Conservation (phyloP, 2,888 invertebrate species). For the Aphelenchoides bicaudatus region DNA sequence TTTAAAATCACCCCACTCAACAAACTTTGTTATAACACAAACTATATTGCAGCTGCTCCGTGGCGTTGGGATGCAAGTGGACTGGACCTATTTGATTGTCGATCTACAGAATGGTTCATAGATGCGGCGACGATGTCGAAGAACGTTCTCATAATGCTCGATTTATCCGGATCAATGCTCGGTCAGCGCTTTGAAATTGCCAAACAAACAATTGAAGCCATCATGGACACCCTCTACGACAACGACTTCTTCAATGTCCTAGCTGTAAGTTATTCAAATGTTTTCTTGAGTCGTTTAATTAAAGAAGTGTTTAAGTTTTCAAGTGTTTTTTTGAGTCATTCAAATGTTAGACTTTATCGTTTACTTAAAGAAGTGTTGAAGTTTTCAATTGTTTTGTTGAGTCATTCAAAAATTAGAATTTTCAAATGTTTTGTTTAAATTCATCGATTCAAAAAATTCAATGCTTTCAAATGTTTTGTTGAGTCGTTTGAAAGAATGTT, state of each 20-base stretch:
- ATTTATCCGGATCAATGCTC: constrained; percentile 93
- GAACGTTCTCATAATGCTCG: constrained; percentile 88
- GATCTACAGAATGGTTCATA: constrained; percentile 71
- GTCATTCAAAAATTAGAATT: too few relatives aligned
- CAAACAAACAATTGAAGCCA: constrained; percentile 78
- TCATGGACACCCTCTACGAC: constrained; percentile 90
- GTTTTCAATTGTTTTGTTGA: too few relatives aligned
- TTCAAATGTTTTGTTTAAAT: too few relatives aligned
- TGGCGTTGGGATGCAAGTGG: constrained; percentile 56
- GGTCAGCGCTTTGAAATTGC: constrained; percentile 86
- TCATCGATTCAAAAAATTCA: too few relatives aligned
- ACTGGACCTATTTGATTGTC: constrained; percentile 78
- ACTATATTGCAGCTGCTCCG: constrained; percentile 43
- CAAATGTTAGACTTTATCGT: too few relatives aligned
- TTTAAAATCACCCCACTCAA: neutral
- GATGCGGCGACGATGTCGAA: constrained; percentile 96
- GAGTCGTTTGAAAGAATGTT: too few relatives aligned
- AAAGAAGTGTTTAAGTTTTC: too few relatives aligned
- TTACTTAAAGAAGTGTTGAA: neutral
- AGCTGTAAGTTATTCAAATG: constrained; percentile 66
- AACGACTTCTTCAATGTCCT: constrained; percentile 95
- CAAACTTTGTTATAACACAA: neutral
- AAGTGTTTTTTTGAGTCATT: too few relatives aligned
- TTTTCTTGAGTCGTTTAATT: too few relatives aligned
- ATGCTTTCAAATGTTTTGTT: too few relatives aligned